Percentiles rank a stretch among this genome's conserved stretches.
These are phyloP conservation scores for Tethea ocularis DNA, from an alignment of 2,888 invertebrate species.

Conservation along the genomic window DNA sequence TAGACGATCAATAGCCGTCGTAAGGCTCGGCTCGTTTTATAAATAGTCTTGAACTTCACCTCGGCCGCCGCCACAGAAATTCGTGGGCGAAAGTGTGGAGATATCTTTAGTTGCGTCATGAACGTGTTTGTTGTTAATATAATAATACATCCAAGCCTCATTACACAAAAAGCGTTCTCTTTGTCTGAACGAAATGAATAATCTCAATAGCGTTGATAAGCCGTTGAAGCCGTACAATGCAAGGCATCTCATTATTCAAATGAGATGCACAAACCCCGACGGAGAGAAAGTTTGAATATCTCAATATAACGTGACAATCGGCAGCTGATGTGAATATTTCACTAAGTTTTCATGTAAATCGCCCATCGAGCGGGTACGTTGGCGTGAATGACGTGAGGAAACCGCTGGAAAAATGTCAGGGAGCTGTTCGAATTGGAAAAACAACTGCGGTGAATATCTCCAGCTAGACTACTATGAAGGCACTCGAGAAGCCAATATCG, in stretches of 20 bases:
- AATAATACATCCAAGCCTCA: conserved; percentile 20
- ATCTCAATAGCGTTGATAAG: conserved; percentile 54
- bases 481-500: conserved; percentile 66
- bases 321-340: conserved; percentile 77
- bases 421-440: conserved; percentile 58
- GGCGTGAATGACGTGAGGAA: conserved; percentile 51
- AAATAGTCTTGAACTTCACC: conserved; percentile 83
- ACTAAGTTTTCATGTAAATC: conserved; percentile 77
- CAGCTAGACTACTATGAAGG: conserved; percentile 52
- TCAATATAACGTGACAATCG: conserved; percentile 79
- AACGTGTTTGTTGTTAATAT: conserved; percentile 29
- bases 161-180: conserved; percentile 39
- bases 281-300: conserved; percentile 74
- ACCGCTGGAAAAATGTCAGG: conserved; percentile 58
- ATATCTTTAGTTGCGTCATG: conserved; percentile 56
- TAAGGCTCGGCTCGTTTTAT: conserved; percentile 75
- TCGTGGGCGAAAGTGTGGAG: conserved; percentile 71
- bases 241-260: conserved; percentile 71
- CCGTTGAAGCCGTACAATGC: conserved; percentile 62
- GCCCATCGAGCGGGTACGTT: conserved; percentile 51
- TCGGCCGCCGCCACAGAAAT: conserved; percentile 53
- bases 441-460: conserved; percentile 63
- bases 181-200: conserved; percentile 50
- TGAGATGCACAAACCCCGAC: conserved; percentile 67
- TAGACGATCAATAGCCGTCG: conserved; percentile 76